These are phyloP conservation scores for Oreamnos americanus DNA, from an alignment of 2,113 vertebrate genomes.

Conservation along the genomic window DNA sequence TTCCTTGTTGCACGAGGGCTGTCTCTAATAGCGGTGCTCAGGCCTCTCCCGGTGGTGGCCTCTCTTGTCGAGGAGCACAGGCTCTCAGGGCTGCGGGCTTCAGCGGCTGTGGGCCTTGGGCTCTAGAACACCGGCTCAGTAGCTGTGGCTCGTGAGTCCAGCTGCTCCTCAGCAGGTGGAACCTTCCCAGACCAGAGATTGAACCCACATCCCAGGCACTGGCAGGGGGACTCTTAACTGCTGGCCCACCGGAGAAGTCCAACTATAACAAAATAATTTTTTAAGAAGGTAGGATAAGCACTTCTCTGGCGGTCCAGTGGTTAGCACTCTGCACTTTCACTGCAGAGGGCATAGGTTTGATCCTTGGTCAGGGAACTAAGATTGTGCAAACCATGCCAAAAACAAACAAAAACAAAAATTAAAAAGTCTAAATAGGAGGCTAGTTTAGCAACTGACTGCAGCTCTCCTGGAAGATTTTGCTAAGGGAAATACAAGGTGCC, in stretches of 20 bases:
- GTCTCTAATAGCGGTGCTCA: fast-evolving
- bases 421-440: neutral
- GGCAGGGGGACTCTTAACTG: neutral
- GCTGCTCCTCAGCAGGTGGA: neutral
- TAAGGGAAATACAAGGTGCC: neutral
- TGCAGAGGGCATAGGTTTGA: neutral
- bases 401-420: neutral
- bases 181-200: neutral
- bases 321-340: fast-evolving
- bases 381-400: neutral
- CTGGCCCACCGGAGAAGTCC: neutral
- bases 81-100: neutral
- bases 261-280: neutral
- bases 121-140: neutral
- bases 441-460: neutral
- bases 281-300: neutral
- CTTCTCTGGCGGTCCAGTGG: neutral
- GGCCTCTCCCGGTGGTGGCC: neutral
- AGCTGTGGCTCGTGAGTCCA: neutral
- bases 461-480: neutral
- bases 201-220: neutral
- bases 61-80: neutral
- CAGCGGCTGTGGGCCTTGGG: neutral
- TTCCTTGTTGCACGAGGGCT: neutral
- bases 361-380: neutral